Base-by-base conservation (phyloP, 2,113 vertebrate genomes). In the Sceloporus tristichus region DNA sequence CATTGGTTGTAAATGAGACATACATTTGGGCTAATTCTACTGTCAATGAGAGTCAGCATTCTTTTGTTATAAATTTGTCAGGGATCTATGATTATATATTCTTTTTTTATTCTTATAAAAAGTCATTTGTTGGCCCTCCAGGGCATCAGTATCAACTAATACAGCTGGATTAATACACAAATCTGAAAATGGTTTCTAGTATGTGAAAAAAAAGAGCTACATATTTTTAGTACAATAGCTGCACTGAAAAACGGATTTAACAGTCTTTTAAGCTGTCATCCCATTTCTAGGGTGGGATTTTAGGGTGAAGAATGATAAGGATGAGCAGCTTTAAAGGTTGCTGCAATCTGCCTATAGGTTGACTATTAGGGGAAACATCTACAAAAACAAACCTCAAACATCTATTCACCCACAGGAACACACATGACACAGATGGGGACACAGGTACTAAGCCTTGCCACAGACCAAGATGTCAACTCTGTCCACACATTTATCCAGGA, bases 21-120 rank as follows among this genome's bases (percentile, higher is more conserved):
- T 95, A 95, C 85, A 93, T 96, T 96, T 95, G 92, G 42, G 79
- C 86, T 96, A 95, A 96, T 96, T 96, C 88, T 94, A 27, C 90
- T 94, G 94, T 95, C 93, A 95, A 6, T 95, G 84, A 75, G 91
- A 80, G 70, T 84, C 91, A 93, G 74, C 85, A 93, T 94, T 86
- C 90, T 94, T 94, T 91, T 88, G 84, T 88, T 91, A 91, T 38
- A 29, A 92, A 92, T 95, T 94, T 91, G 66, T 92, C 81, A 90
- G 21, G 80, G 21, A 56, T 82, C 70, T 89, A 88, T 70, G 82
- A 73, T 81, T 54, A 83, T 78, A 40, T 79, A 87, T 88, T 86
- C 0, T 73, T 91, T 66, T 89, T 53, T 86, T 92, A 40, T 62
- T 87, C 88, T 85, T 92, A 34, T 42, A 86, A 86, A 29, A 89